Percentiles rank a stretch among this genome's conserved stretches.
These are phyloP conservation scores for Prochilodus magdalenae DNA, from an alignment of 2,113 vertebrate genomes.

Conservation along the genomic window DNA sequence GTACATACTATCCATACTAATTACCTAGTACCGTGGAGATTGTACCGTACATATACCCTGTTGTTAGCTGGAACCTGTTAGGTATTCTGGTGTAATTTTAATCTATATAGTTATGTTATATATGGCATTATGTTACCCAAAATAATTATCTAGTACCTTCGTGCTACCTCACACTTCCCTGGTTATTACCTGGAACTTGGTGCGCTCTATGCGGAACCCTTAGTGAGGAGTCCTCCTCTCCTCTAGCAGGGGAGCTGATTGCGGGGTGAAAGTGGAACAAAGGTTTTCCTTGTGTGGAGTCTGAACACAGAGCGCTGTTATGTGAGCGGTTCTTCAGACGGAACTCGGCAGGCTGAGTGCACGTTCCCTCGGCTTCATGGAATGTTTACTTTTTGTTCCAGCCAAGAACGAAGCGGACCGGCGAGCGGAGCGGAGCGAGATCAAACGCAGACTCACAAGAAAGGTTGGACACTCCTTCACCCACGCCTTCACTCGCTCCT, in stretches of 20 bases:
- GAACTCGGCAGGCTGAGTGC: slow-evolving; percentile 52
- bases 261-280: slow-evolving; percentile 46
- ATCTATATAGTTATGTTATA: too few relatives aligned
- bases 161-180: too few relatives aligned
- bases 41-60: too few relatives aligned
- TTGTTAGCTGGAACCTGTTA: too few relatives aligned
- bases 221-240: not conserved
- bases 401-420: slow-evolving; percentile 93
- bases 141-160: too few relatives aligned
- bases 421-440: slow-evolving; percentile 90
- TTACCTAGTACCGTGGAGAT: too few relatives aligned
- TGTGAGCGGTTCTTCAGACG: slow-evolving; percentile 14
- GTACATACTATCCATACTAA: too few relatives aligned
- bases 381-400: slow-evolving; percentile 65
- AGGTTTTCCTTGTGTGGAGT: slow-evolving; percentile 51
- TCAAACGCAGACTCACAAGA: slow-evolving; percentile 95
- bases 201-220: too few relatives aligned
- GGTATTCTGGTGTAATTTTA: too few relatives aligned
- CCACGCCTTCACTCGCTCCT: not conserved
- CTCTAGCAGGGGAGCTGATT: not conserved
- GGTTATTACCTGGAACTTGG: too few relatives aligned
- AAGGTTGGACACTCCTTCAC: slow-evolving; percentile 80
- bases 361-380: slow-evolving; percentile 50
- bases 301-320: slow-evolving; percentile 21
- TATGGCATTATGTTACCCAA: too few relatives aligned